Percentiles rank a stretch among this genome's conserved stretches.
These are phyloP conservation scores for Augiades crinisus DNA, from an alignment of 2,888 invertebrate species.

Conservation along the genomic window DNA sequence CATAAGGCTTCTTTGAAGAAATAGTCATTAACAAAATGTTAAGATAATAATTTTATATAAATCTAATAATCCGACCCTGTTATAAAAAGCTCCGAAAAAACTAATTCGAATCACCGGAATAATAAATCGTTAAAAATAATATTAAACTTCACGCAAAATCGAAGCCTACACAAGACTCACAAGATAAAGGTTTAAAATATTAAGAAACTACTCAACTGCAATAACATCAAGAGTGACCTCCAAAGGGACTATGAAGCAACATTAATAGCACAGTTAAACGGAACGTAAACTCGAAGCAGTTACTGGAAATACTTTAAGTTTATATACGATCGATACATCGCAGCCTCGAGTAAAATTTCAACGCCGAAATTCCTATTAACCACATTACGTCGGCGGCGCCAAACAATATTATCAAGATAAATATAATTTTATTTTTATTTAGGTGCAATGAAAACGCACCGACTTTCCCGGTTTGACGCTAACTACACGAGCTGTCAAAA, in stretches of 20 bases:
- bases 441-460: constrained; percentile 28
- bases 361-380: constrained; percentile 9
- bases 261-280: constrained; percentile 8
- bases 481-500: constrained; percentile 66
- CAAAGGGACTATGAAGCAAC: not conserved
- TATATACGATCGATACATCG: not conserved
- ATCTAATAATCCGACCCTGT: no score
- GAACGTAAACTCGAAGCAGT: not conserved
- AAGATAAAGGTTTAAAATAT: no score
- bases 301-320: constrained; percentile 1
- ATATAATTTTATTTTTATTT: constrained; percentile 22
- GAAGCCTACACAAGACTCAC: no score
- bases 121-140: no score
- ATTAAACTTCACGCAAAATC: no score
- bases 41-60: no score
- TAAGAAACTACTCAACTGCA: not conserved
- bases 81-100: no score
- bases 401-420: constrained; percentile 19
- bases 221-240: not conserved
- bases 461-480: constrained; percentile 48
- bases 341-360: constrained; percentile 2
- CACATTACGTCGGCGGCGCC: not conserved
- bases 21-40: no score
- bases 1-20: no score
- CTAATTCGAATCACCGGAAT: no score